Evolutionary conservation across 1,140 invertebrate genomes (phyloP).

Genomic region (Drosophila virilis): DNA sequence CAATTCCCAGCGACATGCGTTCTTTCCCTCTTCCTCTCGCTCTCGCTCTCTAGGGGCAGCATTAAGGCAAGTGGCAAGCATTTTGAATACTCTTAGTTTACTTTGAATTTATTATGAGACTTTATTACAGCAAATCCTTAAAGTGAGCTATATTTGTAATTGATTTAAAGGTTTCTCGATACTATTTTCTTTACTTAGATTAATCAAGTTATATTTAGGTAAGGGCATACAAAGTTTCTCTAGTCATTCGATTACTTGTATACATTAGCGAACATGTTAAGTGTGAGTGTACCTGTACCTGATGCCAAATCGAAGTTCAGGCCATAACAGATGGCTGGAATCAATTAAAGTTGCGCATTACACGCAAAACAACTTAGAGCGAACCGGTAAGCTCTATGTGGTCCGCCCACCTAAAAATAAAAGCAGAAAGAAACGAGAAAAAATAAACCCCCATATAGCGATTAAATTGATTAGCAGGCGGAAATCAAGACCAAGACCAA

Average conservation of each 20-base stretch:
- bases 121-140: background rate
- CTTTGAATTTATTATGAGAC: conserved; percentile 3
- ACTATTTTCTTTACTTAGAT: background rate
- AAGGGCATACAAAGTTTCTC: background rate
- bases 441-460: conserved; percentile 31
- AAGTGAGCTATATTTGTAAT: too few relatives aligned
- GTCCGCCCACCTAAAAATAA: conserved; percentile 37
- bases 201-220: background rate
- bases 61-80: conserved; percentile 12
- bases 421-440: conserved; percentile 19
- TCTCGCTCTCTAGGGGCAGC: conserved; percentile 12
- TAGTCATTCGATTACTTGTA: background rate
- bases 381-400: conserved; percentile 52
- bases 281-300: conserved; percentile 11
- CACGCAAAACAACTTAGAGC: conserved; percentile 67
- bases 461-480: conserved; percentile 77
- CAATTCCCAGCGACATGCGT: conserved; percentile 23
- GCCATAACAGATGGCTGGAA: conserved; percentile 30
- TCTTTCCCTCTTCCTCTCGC: conserved; percentile 3
- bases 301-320: conserved; percentile 22
- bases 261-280: conserved; percentile 23
- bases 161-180: background rate
- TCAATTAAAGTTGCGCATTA: conserved; percentile 55
- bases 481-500: conserved; percentile 39
- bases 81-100: conserved; percentile 6